Evolutionary conservation across 2,113 vertebrate genomes (phyloP), one percentile per base, ranked within the genome.

Genomic region (Piaya cayana): DNA sequence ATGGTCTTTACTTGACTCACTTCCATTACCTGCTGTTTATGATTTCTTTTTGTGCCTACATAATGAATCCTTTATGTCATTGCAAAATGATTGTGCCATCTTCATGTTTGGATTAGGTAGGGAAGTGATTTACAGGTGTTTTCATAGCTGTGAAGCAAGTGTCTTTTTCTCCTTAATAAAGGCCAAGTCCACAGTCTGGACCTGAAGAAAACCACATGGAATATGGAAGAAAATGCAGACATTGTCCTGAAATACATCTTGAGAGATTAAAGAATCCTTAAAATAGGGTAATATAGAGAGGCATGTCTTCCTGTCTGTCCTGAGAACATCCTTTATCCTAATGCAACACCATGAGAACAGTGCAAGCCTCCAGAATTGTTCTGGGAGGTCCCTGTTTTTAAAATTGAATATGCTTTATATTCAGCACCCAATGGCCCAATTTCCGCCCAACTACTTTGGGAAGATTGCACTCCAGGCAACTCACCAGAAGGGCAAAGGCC

Each of bases 221-320:
- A 59, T 58, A 55, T 13, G 15, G 25, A 43, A 69, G 71, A 89
- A 89, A 85, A 87, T 18, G 4, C 8, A 64, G 70, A 34, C 10
- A 6, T 67, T 70, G 83, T 55, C 29, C 9, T 43, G 4, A 62
- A 77, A 13, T 25, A 4, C 5, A 23, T 74, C 78, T 83, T 63
- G 56, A 47, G 86, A 67, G 4, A 81, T 52, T 37, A 39, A 67
- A 63, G 16, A 80, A 67, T 67, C 22, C 15, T 74, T 81, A 21
- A 1, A 5, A 6, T 36, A 17, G 8, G 17, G 12, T 63, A 18
- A 3, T 49, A 3, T 2, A 67, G 42, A 55, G 11, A n/a, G 17
- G 26, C 32, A 67, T 25, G 29, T 86, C 70, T 92, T 22, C 5
- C 7, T 20, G 43, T 55, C 32, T 83, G 64, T 81, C 80, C 47